Evolutionary conservation across 2,797 vertebrate genomes (phyloP), one percentile per base, ranked within the genome.

Genomic region (Glyptemys insculpta): DNA sequence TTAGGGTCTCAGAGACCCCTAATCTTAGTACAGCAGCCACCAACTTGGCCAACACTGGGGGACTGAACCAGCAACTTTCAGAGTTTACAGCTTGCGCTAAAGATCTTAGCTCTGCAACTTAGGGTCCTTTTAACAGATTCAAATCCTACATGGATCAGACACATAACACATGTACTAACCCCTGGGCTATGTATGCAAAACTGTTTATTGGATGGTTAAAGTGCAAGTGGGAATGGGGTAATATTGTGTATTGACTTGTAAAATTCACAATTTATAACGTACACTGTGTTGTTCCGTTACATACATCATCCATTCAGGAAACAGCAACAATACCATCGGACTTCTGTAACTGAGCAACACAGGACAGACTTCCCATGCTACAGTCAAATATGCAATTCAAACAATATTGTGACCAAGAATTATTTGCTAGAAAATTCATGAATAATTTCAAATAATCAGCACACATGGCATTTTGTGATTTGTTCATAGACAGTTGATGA

Each of bases 401-500:
- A 82, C 44, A 49, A 34, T 59, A 62, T 62, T 44, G 56, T 59
- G 44, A 19, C 41, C 19, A 82, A 82, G 44, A 57, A 57, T 21
- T 47, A 59, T 47, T 82, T 29, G 29, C 44, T 34, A 62, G 31
- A 47, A 34, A 62, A 83, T 62, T 59, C 18, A 31, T 34, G 15
- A 47, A 8, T 72, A 79, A 86, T 72, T 82, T 0, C 2, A 85
- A 68, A 78, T 50, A 72, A 78, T 52, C 25, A 14, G 18, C 1
- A 44, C 3, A 5, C 21, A 82, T 19, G 79, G 23, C 62, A 83
- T 86, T 91, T 92, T 49, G 90, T 21, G 19, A 37, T 54, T 0
- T 31, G 11, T 91, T 92, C 96, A 80, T 37, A 93, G 92, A 47
- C 3, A 88, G 82, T 85, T 94, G 85, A 93, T 76, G 27, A 83